Evolutionary conservation across 2,113 vertebrate genomes (phyloP), one percentile per base, ranked within the genome.

Genomic region (Carettochelys insculpta): DNA sequence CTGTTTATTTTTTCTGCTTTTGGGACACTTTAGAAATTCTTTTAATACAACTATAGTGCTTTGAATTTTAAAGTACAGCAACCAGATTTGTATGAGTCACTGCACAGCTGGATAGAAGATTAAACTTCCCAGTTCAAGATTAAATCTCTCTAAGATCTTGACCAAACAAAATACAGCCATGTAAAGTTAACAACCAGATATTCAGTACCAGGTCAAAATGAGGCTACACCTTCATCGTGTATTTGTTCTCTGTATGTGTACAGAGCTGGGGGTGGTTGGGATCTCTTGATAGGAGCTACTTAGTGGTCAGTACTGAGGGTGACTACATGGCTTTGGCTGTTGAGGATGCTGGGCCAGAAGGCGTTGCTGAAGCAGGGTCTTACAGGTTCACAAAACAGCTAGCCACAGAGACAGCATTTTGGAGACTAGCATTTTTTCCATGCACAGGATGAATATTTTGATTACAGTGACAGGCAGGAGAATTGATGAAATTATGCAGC

Each of bases 51-150:
- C 56, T 87, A 3, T 20, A 19, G 22, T 52, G 75, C 25, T 52
- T 75, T 48, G 31, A 79, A 81, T 87, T 89, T 85, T 48, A 68
- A 45, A 82, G 77, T 75, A 41, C 29, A 85, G n/a, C 41, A 38
- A 20, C 38, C 80, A 12, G 13, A 12, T 90, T 48, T 86, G 82
- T 19, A 77, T 31, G 54, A 68, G 2, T 77, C 80, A 68, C 3
- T 20, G 61, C 51, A 9, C 8, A 5, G 25, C 8, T 2, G 24
- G 48, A 61, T 10, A 34, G 27, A 68, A 47, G 34, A 29, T 77
- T 75, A 81, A 79, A 86, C 61, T 56, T 50, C 52, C 48, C 8
- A 27, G 5, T 61, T 38, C 45, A 84, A 68, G 58, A 65, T 86
- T 81, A 80, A 56, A 54, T 25, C 38, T 61, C 34, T 75, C 56